Base-by-base conservation (phyloP, 2,797 vertebrate genomes). In the Ctenopoma kingsleyae region DNA sequence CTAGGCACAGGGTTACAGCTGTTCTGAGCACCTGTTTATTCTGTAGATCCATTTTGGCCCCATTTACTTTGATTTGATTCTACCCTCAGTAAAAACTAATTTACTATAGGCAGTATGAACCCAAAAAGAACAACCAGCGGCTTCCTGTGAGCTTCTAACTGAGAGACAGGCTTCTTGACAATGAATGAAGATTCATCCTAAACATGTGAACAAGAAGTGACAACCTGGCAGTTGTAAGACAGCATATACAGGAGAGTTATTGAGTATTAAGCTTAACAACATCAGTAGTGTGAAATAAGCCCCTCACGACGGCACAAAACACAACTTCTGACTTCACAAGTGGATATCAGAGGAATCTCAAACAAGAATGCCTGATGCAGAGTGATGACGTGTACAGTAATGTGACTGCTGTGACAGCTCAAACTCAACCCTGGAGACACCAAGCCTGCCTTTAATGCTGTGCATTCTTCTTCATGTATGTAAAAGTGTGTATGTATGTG, bases 1-100 rank as follows among this genome's bases (percentile, higher is more conserved):
- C 75, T 58, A 88, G 88, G 85, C 90, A 91, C 80, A 75, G 83
- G 70, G 74, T 64, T 63, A 74, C 67, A 2, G 66, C 81, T 74
- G 72, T 68, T 87, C 78, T 73, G 49, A 81, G 81, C 86, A 86
- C 71, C 78, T 50, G 56, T 78, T 80, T 71, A 17, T 68, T 74
- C 69, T 69, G 7, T 64, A 63, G 36, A 64, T 85, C 74, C 30
- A 22, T 60, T 83, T 87, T 82, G 80, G 74, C 84, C 88, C 65
- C 40, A 0, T 75, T 63, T 53, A 32, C 20, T 57, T 71, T 62
- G 8, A 71, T 49, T 55, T 41, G 35, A 59, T 12, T 38, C 27
- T 6, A 16, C 20, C 13, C 17, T 52, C 13, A 20, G 36, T 54
- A 30, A 46, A 54, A 49, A 25, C 50, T 32, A 30, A 32, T 7